phyloP scores from a whole-genome alignment of 2,888 invertebrate genomes.

The Sphaeridia pumilis region DNA sequence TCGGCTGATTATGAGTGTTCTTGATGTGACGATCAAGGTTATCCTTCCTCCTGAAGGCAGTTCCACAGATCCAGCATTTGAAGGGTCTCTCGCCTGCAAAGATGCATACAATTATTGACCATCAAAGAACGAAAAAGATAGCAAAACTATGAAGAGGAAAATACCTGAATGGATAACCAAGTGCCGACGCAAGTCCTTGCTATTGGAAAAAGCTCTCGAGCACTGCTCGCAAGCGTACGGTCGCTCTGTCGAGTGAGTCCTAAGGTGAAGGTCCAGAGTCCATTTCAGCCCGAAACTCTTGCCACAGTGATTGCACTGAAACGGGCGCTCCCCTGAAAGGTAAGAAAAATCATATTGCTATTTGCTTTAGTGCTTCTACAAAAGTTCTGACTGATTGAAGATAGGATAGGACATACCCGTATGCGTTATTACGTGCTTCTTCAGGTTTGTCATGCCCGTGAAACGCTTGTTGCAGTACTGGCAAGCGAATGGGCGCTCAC shows the following conservation, averaged over 20 bases:
- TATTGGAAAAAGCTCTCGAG: conserved; percentile 53
- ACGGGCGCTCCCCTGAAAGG: conserved; percentile 44
- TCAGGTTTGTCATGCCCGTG: conserved; percentile 53
- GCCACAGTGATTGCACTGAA: conserved; percentile 50
- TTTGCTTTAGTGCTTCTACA: background rate
- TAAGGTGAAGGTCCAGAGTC: conserved; percentile 48
- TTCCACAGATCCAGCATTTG: conserved; percentile 23
- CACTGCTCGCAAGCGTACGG: conserved; percentile 54
- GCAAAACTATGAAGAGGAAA: background rate
- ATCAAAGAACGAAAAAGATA: background rate
- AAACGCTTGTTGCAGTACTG: conserved; percentile 52
- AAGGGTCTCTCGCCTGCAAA: conserved; percentile 19
- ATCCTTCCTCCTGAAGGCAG: conserved; percentile 21
- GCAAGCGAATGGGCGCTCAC: conserved; percentile 35
- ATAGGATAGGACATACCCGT: conserved; percentile 39
- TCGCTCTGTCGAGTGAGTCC: conserved; percentile 46
- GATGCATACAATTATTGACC: background rate
- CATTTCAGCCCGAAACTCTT: conserved; percentile 51
- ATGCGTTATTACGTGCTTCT: conserved; percentile 54
- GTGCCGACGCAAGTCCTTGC: conserved; percentile 58
- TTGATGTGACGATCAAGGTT: conserved; percentile 32
- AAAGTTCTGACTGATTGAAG: background rate
- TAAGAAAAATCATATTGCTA: background rate
- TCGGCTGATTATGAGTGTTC: conserved; percentile 35
- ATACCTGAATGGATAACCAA: conserved; percentile 55